A percentile compares a stretch with the other conserved stretches of the same genome.
phyloP scores from a whole-genome alignment of 2,113 vertebrate species.

The Physeter macrocephalus region DNA sequence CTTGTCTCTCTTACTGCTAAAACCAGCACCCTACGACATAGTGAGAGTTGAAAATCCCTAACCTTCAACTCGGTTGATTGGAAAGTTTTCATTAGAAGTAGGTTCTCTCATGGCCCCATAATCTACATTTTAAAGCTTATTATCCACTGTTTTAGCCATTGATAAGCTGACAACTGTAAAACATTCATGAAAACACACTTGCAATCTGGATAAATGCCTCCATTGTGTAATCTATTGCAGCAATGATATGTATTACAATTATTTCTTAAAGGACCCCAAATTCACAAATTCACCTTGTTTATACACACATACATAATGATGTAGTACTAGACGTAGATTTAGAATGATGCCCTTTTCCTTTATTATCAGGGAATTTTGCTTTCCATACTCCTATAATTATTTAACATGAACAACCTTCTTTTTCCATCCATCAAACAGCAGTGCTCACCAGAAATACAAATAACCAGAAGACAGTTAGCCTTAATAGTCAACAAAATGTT shows the following conservation, averaged over 20 bases:
- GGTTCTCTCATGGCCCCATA: neutral
- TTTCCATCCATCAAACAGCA: constrained; percentile 16
- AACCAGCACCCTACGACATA: neutral
- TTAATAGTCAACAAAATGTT: constrained; percentile 45
- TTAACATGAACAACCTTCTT: constrained; percentile 20
- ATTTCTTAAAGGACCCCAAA: neutral
- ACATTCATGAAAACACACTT: constrained; percentile 39
- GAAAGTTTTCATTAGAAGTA: constrained; percentile 35
- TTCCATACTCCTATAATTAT: neutral
- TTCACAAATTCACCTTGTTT: neutral
- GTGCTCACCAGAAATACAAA: constrained; percentile 49
- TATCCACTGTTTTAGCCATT: constrained; percentile 17
- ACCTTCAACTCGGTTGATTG: neutral
- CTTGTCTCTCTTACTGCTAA: neutral
- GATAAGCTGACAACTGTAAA: neutral
- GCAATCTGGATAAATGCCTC: constrained; percentile 23
- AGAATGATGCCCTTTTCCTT: neutral
- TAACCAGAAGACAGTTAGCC: neutral
- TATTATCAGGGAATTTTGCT: neutral
- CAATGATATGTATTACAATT: neutral
- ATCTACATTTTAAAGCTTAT: constrained; percentile 58
- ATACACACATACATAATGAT: neutral
- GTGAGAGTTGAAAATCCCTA: neutral
- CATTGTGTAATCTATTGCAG: neutral
- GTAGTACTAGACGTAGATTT: neutral